These are phyloP conservation scores for Zootermopsis nevadensis DNA, from an alignment of 2,888 invertebrate genomes.

Conservation along the genomic window DNA sequence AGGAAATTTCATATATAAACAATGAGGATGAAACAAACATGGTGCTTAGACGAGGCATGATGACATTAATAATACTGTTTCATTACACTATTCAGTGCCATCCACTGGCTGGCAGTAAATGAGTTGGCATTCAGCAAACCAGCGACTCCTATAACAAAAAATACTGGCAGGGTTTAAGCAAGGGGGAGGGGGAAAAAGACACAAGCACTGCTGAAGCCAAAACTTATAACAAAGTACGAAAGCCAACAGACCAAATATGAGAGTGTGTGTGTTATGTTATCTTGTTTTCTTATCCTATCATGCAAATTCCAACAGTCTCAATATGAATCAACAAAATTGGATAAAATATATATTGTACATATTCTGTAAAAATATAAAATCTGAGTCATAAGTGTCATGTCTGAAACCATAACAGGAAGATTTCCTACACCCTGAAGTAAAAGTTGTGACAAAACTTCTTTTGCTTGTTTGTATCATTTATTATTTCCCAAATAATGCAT, in stretches of 20 bases:
- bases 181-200: not conserved
- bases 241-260: conserved; percentile 5
- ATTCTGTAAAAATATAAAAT: not conserved
- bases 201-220: not conserved
- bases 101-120: not conserved
- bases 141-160: not conserved
- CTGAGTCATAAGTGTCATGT: not conserved
- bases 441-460: too few relatives aligned
- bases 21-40: conserved; percentile 22
- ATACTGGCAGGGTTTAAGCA: conserved; percentile 14
- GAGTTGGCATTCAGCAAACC: conserved; percentile 1
- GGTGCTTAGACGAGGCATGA: conserved; percentile 17
- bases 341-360: not conserved
- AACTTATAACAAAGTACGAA: not conserved
- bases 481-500: too few relatives aligned
- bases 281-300: not conserved
- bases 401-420: too few relatives aligned
- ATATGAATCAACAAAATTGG: not conserved
- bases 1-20: not conserved
- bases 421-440: too few relatives aligned
- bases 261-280: not conserved
- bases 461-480: too few relatives aligned
- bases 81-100: conserved; percentile 16
- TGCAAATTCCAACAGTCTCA: not conserved
- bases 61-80: conserved; percentile 22